Percentiles rank a stretch among this genome's conserved stretches.
Conservation (phyloP, 1,140 invertebrate genomes). For the Pteromalus puparum region DNA sequence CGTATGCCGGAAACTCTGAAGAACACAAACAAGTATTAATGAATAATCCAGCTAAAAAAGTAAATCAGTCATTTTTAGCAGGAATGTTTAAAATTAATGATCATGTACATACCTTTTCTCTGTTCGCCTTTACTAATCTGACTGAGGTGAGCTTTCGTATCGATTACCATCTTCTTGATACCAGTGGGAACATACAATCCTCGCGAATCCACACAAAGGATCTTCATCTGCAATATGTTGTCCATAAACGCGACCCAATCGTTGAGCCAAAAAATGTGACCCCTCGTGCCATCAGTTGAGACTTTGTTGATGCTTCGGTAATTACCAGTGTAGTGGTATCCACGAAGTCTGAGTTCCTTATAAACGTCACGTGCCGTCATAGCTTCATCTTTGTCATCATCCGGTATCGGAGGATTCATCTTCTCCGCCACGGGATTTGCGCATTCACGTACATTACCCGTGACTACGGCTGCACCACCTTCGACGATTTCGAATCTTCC, state of each 20-base stretch:
- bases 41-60: too few species aligned
- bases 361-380: conserved; percentile 88
- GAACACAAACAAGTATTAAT: background rate
- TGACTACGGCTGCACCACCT: conserved; percentile 85
- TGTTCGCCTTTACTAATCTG: conserved; percentile 66
- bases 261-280: conserved; percentile 82
- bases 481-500: conserved; percentile 81
- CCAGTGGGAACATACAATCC: conserved; percentile 89
- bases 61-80: too few species aligned
- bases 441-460: conserved; percentile 80
- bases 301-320: conserved; percentile 81
- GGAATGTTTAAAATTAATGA: too few species aligned
- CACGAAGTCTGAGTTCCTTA: conserved; percentile 92
- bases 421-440: conserved; percentile 69
- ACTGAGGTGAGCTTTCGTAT: conserved; percentile 81
- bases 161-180: conserved; percentile 87
- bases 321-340: conserved; percentile 91
- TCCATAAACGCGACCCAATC: conserved; percentile 97
- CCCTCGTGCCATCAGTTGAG: conserved; percentile 73
- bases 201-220: conserved; percentile 84
- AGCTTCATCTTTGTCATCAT: conserved; percentile 60
- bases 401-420: conserved; percentile 13
- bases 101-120: conserved; percentile 64
- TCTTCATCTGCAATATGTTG: conserved; percentile 92
- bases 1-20: conserved; percentile 70